Base-by-base conservation (phyloP, 2,888 invertebrate species). In the Podotricha telesiphe region DNA sequence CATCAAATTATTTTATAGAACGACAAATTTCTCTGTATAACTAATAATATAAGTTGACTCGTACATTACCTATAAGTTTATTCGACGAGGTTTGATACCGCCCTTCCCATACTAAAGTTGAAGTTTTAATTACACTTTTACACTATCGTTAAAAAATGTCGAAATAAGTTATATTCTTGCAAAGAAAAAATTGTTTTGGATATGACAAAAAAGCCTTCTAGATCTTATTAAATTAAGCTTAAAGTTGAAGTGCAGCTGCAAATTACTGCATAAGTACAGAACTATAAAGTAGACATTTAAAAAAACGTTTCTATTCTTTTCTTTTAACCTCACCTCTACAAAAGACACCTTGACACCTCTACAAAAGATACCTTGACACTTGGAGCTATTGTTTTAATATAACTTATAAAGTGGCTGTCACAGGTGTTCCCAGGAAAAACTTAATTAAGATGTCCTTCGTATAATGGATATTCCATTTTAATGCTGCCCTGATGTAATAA, bases 391-490 rank as follows among this genome's bases (percentile, higher is more conserved):
- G 66, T 70, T 70, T 72, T 72, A 73, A 72, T 71, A 70, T 67
- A 71, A 69, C 66, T 68, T 72, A 70, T 71, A 71, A 70, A 59
- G 61, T 63, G 55, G 37, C 69, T 68, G 67, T 66, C 68, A 70
- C 71, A 73, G 69, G 67, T 71, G 68, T 62, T 70, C 69, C 67
- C 55, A 50, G 61, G 69, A 67, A 64, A 66, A 69, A 68, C 61
- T 67, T 68, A 70, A 70, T 69, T 68, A 72, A 62, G 72, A 65
- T 56, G 67, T 68, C 69, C 61, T 67, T 67, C 50, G 65, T 56
- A 67, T 65, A 72, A 69, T 69, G 69, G 69, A 72, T 72, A 72
- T 69, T 72, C 62, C 67, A 62, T 70, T 59, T 67, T 67, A 62
- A 69, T 61, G 51, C 66, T 11, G 22, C 61, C 55, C 42, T 55